These are phyloP conservation scores for Neolamprologus brichardi DNA, from an alignment of 2,113 vertebrate species.

Conservation along the genomic window DNA sequence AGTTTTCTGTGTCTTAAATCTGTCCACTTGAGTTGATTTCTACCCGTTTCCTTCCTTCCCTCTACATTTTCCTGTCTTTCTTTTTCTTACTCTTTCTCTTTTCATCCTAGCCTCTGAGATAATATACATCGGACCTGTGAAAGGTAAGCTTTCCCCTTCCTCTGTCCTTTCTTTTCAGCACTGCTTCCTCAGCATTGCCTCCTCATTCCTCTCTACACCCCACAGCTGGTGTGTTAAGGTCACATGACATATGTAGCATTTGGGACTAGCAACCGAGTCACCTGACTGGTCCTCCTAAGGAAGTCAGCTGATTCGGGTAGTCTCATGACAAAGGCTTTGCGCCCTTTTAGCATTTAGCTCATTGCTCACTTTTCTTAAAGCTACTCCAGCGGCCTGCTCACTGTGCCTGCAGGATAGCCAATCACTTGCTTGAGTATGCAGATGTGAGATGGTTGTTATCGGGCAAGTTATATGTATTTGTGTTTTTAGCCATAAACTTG, in stretches of 20 bases:
- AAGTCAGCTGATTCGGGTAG: conserved; percentile 42
- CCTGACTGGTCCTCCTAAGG: conserved; percentile 33
- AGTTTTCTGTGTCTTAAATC: conserved; percentile 45
- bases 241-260: conserved; percentile 47
- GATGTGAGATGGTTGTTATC: neutral
- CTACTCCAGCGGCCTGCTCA: conserved; percentile 11
- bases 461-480: neutral
- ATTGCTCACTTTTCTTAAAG: neutral
- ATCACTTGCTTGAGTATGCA: neutral
- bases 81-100: conserved; percentile 44
- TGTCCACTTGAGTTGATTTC: conserved; percentile 39
- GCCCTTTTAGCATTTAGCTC: conserved; percentile 17
- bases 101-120: conserved; percentile 92
- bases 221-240: conserved; percentile 30
- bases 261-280: conserved; percentile 21
- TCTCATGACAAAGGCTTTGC: conserved; percentile 42
- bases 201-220: neutral
- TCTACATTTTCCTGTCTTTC: conserved; percentile 63
- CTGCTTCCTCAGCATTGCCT: conserved; percentile 43
- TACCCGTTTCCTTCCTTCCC: conserved; percentile 11
- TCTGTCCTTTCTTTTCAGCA: conserved; percentile 54
- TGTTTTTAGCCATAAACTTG: neutral
- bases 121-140: conserved; percentile 99
- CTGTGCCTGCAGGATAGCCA: neutral
- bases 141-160: conserved; percentile 87